Evolutionary conservation across 1,140 invertebrate species (phyloP).

Genomic region (Bombyx mori): ASM3026992v2 NC_085130.1:2661001-2661500

Average conservation of each 20-base stretch:
- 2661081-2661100: constrained; percentile 22
- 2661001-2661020: constrained; percentile 21
- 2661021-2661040: constrained; percentile 10
- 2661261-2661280: constrained; percentile 12
- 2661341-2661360: constrained; percentile 17
- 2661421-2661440: constrained; percentile 11
- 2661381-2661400: constrained; percentile 5
- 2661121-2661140: constrained; percentile 9
- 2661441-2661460: constrained; percentile 2
- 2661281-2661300: constrained; percentile 16
- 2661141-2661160: constrained; percentile 16
- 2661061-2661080: constrained; percentile 20
- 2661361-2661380: constrained; percentile 19
- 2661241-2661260: constrained; percentile 5
- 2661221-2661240: constrained; percentile 20
- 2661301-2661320: constrained; percentile 11
- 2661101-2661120: constrained; percentile 25
- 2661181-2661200: constrained; percentile 29
- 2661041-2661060: constrained; percentile 22
- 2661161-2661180: constrained; percentile 31
- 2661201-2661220: constrained; percentile 18
- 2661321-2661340: constrained; percentile 15
- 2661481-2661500: constrained; percentile 10
- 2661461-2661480: not conserved
- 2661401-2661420: constrained; percentile 29